Conservation (phyloP, 2,113 vertebrate species). For the Microcebus jonahi region DNA sequence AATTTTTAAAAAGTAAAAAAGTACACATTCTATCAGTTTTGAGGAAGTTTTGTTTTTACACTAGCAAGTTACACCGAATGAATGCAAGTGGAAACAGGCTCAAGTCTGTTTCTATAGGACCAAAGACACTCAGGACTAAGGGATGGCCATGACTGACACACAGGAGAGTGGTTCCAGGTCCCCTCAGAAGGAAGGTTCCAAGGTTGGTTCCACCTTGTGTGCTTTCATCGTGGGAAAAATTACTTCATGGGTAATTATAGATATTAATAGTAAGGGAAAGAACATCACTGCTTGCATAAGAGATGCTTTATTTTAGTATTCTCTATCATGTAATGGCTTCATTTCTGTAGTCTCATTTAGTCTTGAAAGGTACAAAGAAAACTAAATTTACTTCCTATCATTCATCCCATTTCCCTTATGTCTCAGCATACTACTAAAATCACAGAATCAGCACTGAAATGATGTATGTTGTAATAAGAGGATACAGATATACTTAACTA, state of each 20-base stretch:
- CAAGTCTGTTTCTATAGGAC: background rate
- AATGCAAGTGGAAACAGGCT: conserved; percentile 36
- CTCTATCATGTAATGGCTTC: conserved; percentile 34
- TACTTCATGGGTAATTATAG: conserved; percentile 71
- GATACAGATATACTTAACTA: background rate
- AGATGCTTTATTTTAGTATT: conserved; percentile 61
- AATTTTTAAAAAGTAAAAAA: conserved; percentile 23
- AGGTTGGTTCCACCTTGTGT: conserved; percentile 44
- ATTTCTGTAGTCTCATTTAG: conserved; percentile 53
- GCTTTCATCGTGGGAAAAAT: conserved; percentile 68
- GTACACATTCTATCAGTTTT: background rate
- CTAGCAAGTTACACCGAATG: background rate
- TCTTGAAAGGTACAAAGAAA: conserved; percentile 58
- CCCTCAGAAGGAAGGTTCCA: conserved; percentile 63
- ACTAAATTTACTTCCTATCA: background rate
- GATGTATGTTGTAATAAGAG: conserved; percentile 8
- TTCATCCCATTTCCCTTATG: conserved; percentile 8
- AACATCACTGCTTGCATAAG: conserved; percentile 53
- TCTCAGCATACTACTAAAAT: conserved; percentile 45
- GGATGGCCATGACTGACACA: background rate
- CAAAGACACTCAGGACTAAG: background rate
- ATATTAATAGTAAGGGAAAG: conserved; percentile 71
- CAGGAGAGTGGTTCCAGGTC: conserved; percentile 50
- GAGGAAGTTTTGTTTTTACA: conserved; percentile 19
- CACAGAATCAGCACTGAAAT: conserved; percentile 1